Base-by-base conservation (phyloP, 2,888 invertebrate genomes). In the Chouioia cunea region DNA sequence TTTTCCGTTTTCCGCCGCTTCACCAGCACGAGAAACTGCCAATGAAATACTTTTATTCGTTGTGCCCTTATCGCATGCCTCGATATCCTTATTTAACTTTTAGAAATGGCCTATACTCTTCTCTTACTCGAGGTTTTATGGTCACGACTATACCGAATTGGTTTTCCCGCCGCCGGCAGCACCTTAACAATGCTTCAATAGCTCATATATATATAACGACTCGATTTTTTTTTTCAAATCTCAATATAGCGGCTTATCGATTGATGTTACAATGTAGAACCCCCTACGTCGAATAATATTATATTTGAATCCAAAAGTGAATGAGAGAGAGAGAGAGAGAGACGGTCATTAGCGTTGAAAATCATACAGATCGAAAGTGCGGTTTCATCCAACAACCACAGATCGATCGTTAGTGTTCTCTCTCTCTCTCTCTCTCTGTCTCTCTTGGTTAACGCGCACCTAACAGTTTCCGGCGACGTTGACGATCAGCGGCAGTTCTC, bases 381-480 rank as follows among this genome's bases (percentile, higher is more conserved):
- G 66, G 66, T 63, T 54, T 60, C 44, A 46, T 15, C 36, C 23
- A 50, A 54, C 47, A 47, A 54, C 69, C 73, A 47, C 69, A 53
- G 73, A 70, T 73, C 70, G 73, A 73, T 73, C 73, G 54, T 56
- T 20, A 20, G 15, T 46, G 27, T 48, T 46, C 23, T 18, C 18
- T 18, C 50, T 16, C 50, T 18, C 27, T 27, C 27, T 27, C 27
- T 27, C 27, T 27, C 27, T 27, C 27, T 27, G 27, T 6, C 27
- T 27, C 27, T 27, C 27, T 27, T 27, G 3, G n/a, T n/a, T n/a
- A 6, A 27, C 27, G 27, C 27, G 27, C 27, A 27, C 3, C 27
- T 82, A 83, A 83, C 83, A 79, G 83, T 83, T 83, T 83, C 82
- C 83, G 81, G 79, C 74, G 79, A 80, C 6, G 83, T 82, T 83